Conservation (phyloP, 2,113 vertebrate species). For the Marcusenius ussheri region DNA sequence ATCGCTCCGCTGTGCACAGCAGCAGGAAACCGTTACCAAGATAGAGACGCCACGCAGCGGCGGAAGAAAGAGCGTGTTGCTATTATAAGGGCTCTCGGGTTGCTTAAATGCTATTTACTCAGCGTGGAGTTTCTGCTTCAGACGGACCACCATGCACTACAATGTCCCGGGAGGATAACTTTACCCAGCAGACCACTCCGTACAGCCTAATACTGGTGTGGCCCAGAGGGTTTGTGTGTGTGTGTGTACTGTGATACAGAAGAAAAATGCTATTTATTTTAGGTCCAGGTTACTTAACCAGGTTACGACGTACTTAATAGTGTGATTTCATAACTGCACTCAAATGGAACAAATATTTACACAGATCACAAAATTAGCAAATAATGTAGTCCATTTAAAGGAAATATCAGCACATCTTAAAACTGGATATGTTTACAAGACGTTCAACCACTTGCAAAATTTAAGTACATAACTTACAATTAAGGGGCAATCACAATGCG, state of each 20-base stretch:
- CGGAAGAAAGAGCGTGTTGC: neutral
- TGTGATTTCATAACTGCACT: neutral
- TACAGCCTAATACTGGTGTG: neutral
- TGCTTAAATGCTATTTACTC: neutral
- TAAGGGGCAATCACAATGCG: neutral
- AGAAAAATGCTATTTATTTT: neutral
- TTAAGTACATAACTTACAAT: neutral
- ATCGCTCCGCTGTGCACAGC: neutral
- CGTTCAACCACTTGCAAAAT: neutral
- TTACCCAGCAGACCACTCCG: neutral
- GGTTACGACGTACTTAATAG: neutral
- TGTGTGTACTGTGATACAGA: neutral
- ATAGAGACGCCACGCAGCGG: neutral
- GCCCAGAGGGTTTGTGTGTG: neutral
- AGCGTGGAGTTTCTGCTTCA: neutral
- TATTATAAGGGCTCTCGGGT: neutral
- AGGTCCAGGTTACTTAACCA: neutral
- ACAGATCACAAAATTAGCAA: neutral
- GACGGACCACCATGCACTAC: neutral
- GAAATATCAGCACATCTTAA: neutral
- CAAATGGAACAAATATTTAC: neutral
- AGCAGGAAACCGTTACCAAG: neutral
- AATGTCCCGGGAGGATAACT: neutral
- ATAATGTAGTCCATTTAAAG: neutral
- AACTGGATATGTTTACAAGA: neutral